These are phyloP conservation scores for Myiagra hebetior DNA, from an alignment of 2,113 vertebrate species.

Conservation along the genomic window DNA sequence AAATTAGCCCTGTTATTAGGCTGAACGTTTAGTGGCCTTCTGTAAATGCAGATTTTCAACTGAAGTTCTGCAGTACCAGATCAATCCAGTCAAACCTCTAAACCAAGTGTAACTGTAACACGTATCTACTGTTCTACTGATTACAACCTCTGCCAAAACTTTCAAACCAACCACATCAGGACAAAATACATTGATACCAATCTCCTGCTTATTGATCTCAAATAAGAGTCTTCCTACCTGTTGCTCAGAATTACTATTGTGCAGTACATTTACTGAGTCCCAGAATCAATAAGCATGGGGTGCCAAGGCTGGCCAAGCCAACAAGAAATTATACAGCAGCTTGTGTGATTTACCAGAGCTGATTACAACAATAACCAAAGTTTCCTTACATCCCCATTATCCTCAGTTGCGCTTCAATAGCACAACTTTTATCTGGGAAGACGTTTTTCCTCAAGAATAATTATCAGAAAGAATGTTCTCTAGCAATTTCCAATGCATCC, in stretches of 20 bases:
- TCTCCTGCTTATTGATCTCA: neutral
- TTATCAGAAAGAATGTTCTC: neutral
- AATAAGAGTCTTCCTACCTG: neutral
- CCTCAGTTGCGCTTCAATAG: fast-evolving
- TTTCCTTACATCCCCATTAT: neutral
- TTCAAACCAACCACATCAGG: neutral
- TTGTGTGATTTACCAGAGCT: neutral
- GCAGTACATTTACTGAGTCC: neutral
- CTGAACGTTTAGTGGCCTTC: neutral
- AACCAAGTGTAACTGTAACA: neutral
- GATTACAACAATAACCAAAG: neutral
- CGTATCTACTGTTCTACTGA: neutral
- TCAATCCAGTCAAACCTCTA: neutral
- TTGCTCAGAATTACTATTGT: neutral
- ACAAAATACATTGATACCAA: neutral
- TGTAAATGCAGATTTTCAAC: neutral
- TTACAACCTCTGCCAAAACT: neutral
- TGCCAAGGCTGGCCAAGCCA: neutral
- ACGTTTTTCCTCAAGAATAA: neutral
- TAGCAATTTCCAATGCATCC: neutral
- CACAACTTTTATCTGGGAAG: neutral
- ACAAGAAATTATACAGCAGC: neutral
- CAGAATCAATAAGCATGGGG: neutral
- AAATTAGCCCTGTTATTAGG: neutral
- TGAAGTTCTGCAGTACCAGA: neutral